Base-by-base conservation (phyloP, 2,113 vertebrate species). In the Asarcornis scutulata region DNA sequence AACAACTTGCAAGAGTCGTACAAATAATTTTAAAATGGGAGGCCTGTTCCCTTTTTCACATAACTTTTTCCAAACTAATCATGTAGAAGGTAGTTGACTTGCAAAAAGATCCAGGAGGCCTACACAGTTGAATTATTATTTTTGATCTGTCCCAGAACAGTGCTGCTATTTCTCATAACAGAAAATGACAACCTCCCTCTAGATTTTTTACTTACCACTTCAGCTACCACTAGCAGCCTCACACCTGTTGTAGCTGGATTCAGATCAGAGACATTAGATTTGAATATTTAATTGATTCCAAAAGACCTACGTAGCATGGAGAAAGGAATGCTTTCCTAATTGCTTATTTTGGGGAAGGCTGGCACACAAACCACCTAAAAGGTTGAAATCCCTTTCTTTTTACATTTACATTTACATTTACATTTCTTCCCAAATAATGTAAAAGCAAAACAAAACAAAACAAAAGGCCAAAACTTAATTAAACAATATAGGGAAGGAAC, bases 261-360 rank as follows among this genome's bases (percentile, higher is more conserved):
- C 63, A 96, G 89, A 97, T 98, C 97, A 97, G 91, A 98, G 86
- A 93, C 95, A 73, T 89, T 96, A 59, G 81, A 96, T 98, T 97
- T 94, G 67, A 98, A 97, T 96, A 97, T 95, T 97, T 96, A 97
- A 97, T 97, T 95, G 88, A 91, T 97, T 98, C 93, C 97, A 98
- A 97, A 97, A 95, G 96, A 77, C 66, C 62, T 63, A 23, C 84
- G 38, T 85, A 93, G 86, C 42, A 44, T 21, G 36, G 50, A 68
- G 74, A 96, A 95, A 85, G 60, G 77, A 95, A 83, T 93, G 53
- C 77, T 89, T 97, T 96, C 50, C 87, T 88, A 84, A 92, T 91
- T 55, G 21, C 62, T 46, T 55, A 84, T 77, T 75, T 68, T 81
- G 42, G 86, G 42, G 81, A 96, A 71, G 53, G 25, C 36, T 88